Evolutionary conservation across 2,888 invertebrate genomes (phyloP).

Genomic region (Tineola bisselliella): DNA sequence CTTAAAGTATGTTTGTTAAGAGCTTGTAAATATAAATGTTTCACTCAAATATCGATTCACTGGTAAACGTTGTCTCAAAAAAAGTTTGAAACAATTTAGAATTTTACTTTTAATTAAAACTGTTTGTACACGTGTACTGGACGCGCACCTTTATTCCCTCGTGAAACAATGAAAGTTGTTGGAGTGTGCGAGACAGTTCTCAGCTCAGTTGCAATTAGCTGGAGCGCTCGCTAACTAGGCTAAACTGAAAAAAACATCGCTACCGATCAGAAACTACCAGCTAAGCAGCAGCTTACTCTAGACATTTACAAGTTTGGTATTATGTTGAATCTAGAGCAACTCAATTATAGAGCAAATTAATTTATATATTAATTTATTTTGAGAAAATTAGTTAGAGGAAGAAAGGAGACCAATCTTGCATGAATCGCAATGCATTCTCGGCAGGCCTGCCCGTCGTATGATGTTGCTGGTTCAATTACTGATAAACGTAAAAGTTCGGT

Average conservation of each 20-base stretch:
- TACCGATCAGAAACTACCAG: neutral
- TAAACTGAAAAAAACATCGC: conserved; percentile 13
- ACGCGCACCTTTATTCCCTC: conserved; percentile 2
- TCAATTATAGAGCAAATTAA: no score
- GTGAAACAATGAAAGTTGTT: conserved; percentile 9
- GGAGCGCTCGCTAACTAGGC: conserved; percentile 8
- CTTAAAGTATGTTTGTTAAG: no score
- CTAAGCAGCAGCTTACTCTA: neutral
- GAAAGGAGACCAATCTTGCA: no score
- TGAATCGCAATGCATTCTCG: no score
- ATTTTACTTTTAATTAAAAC: conserved; percentile 1
- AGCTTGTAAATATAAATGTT: no score
- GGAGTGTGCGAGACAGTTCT: conserved; percentile 9
- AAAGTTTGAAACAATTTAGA: neutral
- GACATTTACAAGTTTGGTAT: neutral
- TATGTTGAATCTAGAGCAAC: no score
- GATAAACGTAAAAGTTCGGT: no score
- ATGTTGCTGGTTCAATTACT: no score
- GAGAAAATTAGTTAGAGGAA: no score
- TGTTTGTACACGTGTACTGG: neutral
- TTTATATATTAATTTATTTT: no score
- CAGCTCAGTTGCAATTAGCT: conserved; percentile 11
- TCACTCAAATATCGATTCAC: no score
- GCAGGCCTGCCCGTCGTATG: no score
- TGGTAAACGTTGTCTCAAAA: neutral